Evolutionary conservation across 2,113 vertebrate genomes (phyloP), one percentile per base, ranked within the genome.

Genomic region (Gobius niger): DNA sequence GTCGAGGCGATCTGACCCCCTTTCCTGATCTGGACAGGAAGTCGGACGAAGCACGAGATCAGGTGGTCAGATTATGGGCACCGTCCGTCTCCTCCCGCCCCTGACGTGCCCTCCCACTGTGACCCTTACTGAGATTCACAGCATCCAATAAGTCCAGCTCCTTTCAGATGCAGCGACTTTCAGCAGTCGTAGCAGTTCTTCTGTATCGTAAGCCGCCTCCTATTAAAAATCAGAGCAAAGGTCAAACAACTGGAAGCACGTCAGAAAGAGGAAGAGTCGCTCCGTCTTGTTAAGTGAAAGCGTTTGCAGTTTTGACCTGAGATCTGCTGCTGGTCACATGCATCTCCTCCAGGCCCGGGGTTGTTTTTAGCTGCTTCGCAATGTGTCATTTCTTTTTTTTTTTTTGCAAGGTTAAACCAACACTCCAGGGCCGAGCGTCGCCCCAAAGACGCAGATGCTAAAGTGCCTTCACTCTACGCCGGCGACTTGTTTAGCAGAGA

Each of bases 371-470:
- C 60, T 49, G 18, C 24, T 34, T 34, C 5, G 24, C 24, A 34
- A 34, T 51, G 3, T 49, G 53, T 64, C 44, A 54, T 14, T 0
- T 41, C 5, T 15, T 4, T 63, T 46, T 60, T 40, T 11, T 19
- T 16, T 34, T 59, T 15, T 44, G 18, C 14, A 44, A 13, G 46
- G 54, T 65, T 41, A 24, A 71, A 49, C 16, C 52, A 41, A 46
- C 67, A 64, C 56, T 51, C 9, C 7, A 13, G 53, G 59, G 44
- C 10, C 16, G 5, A 34, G 5, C 57, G 52, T 41, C 13, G 3
- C 12, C 24, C 50, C 59, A 7, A 34, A 59, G 53, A 78, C 41
- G 72, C 70, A 78, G 78, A 72, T 69, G 70, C 44, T 70, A 9
- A 73, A 79, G 5, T 18, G 51, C 40, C 73, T 46, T 46, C 5